Conservation (phyloP, 2,888 invertebrate species). For the Dorcus hopei region DNA sequence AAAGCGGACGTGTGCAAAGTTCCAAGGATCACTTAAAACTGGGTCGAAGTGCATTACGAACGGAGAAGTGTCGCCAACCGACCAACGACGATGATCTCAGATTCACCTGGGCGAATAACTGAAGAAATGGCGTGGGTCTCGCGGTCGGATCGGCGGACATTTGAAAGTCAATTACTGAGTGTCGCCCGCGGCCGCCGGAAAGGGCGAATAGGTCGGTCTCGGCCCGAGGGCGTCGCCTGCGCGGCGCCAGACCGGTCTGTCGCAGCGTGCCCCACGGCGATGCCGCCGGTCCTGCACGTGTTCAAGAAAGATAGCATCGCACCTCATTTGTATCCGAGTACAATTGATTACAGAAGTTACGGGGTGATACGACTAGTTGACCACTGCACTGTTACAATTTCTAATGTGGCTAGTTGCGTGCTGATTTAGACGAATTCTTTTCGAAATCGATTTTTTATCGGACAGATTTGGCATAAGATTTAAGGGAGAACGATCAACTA, state of each 20-base stretch:
- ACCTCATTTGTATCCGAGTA: conserved; percentile 22
- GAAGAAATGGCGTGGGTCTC: conserved; percentile 20
- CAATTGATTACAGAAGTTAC: conserved; percentile 14
- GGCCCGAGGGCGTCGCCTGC: conserved; percentile 38
- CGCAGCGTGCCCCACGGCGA: conserved; percentile 15
- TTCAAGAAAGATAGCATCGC: conserved; percentile 25
- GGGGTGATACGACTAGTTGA: not conserved
- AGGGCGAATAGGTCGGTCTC: conserved; percentile 40
- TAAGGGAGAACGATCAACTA: no score
- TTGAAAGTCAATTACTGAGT: conserved; percentile 39
- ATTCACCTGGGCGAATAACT: not conserved
- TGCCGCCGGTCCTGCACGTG: conserved; percentile 26
- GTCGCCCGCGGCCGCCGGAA: conserved; percentile 32
- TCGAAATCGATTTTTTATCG: not conserved
- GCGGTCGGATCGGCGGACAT: conserved; percentile 28
- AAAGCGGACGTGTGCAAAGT: no score
- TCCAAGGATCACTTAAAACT: no score
- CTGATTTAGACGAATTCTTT: not conserved
- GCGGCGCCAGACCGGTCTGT: conserved; percentile 38
- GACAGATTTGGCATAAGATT: no score
- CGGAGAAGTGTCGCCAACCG: no score
- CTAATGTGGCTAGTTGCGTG: not conserved
- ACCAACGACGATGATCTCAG: not conserved
- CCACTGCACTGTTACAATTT: no score
- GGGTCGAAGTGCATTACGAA: no score